phyloP scores from a whole-genome alignment of 35 echinoderm and acorn worm genomes.

The Ophiothrix spiculata region DNA sequence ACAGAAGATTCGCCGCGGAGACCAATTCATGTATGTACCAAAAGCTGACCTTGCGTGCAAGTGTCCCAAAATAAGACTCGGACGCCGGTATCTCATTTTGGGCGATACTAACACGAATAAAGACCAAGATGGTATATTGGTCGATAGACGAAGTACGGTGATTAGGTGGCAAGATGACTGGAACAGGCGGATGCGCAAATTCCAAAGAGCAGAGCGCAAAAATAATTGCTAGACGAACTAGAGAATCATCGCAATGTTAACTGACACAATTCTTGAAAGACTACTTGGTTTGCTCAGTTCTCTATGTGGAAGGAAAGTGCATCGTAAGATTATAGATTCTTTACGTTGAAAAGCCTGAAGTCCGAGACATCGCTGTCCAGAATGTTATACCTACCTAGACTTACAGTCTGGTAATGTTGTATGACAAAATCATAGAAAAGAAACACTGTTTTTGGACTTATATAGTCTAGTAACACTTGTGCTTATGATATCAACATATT shows the following conservation, averaged over 20 bases:
- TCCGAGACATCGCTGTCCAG: too few relatives aligned
- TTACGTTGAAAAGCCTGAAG: too few relatives aligned
- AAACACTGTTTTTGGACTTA: too few relatives aligned
- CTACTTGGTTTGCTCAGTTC: background rate
- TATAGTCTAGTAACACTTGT: too few relatives aligned
- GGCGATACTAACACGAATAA: constrained; percentile 37
- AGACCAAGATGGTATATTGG: constrained; percentile 47
- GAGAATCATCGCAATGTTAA: background rate
- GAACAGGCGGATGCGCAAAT: constrained; percentile 51
- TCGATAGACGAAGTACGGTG: constrained; percentile 61
- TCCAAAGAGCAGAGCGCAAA: constrained; percentile 46
- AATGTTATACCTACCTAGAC: too few relatives aligned
- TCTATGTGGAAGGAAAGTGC: too few relatives aligned
- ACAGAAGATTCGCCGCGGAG: constrained; percentile 63
- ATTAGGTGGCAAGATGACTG: constrained; percentile 76
- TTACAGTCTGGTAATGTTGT: too few relatives aligned
- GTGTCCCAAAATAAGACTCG: constrained; percentile 88
- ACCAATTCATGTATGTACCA: constrained; percentile 67
- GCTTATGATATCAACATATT: too few relatives aligned
- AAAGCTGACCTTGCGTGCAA: constrained; percentile 71
- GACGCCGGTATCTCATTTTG: constrained; percentile 71
- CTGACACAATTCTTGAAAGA: too few relatives aligned
- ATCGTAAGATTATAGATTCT: too few relatives aligned
- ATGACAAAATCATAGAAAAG: too few relatives aligned
- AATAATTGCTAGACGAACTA: constrained; percentile 30